Base-by-base conservation (phyloP, 2,888 invertebrate genomes). In the Biston betularia region DNA sequence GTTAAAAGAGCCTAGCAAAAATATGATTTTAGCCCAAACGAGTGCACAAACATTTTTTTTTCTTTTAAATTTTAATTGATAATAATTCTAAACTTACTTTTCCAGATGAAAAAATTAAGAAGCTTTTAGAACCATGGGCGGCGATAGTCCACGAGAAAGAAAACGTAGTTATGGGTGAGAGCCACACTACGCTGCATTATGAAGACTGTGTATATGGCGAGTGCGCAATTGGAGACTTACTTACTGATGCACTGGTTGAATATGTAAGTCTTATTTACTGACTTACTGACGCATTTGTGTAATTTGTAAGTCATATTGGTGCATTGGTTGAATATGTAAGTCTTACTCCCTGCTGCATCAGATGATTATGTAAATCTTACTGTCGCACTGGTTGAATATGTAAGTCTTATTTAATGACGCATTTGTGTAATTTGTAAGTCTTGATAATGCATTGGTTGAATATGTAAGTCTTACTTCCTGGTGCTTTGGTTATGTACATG, bases 181-280 rank as follows among this genome's bases (percentile, higher is more conserved):
- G 95, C 0, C 80, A 83, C 8, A 95, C 95, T 0, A 84, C 91
- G 0, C 84, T 97, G 55, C 82, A 90, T 1, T 94, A 91, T 45
- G 84, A 87, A 3, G 89, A 93, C 35, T 97, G 97, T 72, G 89
- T 95, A 9, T 87, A 79, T 0, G 89, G 88, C 0, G 97, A 97
- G 83, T 97, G 97, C 75, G 95, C 95, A 61, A 81, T 97, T 54
- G 97, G 97, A 12, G 95, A 96, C 79, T 87, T 96, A 53, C 87
- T 96, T 48, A 94, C 96, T 0, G 97, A 97, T 73, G 94, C 96
- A 0, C 93, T 96, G 85, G 89, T 95, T 1, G 93, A 95, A 76
- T 84, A 91, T 67, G 96, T 96, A 85, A 89, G 95, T n/a, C 4
- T n/a, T 44, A 55, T 33, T 24, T 8, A 14, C n/a, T 49, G 2